A percentile compares a stretch with the other conserved stretches of the same genome.
Conservation (phyloP, 2,888 invertebrate species). For the Cephalotes varians region DNA sequence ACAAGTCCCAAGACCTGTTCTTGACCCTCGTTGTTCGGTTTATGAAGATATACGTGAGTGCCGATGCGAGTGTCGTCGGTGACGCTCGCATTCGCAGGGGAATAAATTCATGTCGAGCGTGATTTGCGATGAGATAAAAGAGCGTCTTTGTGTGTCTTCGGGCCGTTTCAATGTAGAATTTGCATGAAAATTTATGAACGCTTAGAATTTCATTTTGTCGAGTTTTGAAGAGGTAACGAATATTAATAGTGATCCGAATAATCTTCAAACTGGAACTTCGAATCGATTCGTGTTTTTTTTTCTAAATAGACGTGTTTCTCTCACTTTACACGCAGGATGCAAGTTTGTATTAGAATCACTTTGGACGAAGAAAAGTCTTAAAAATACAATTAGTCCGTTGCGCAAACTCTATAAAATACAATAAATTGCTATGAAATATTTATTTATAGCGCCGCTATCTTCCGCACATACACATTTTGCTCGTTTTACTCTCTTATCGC, state of each 20-base stretch:
- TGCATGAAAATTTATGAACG: not conserved
- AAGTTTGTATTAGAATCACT: not conserved
- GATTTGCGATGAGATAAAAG: conserved; percentile 7
- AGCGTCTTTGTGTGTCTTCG: not conserved
- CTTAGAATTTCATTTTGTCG: not conserved
- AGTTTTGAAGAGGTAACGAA: not conserved
- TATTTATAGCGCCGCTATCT: conserved; percentile 22
- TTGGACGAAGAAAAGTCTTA: not conserved
- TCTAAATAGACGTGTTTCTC: not conserved
- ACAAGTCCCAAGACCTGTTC: conserved; percentile 59
- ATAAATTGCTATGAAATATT: conserved; percentile 17
- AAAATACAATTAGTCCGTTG: not conserved
- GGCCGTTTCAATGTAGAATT: not conserved
- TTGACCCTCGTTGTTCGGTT: conserved; percentile 34
- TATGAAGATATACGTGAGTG: conserved; percentile 65
- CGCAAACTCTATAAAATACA: not conserved
- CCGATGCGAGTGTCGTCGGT: conserved; percentile 41
- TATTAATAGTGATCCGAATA: not conserved
- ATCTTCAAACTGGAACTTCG: not conserved
- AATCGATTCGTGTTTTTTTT: not conserved
- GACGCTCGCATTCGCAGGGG: not conserved
- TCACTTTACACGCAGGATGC: not conserved
- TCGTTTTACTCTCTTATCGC: not conserved
- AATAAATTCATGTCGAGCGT: not conserved
- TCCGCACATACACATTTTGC: not conserved